These are phyloP conservation scores for Syrmaticus mikado DNA, from an alignment of 2,113 vertebrate species.

Conservation along the genomic window DNA sequence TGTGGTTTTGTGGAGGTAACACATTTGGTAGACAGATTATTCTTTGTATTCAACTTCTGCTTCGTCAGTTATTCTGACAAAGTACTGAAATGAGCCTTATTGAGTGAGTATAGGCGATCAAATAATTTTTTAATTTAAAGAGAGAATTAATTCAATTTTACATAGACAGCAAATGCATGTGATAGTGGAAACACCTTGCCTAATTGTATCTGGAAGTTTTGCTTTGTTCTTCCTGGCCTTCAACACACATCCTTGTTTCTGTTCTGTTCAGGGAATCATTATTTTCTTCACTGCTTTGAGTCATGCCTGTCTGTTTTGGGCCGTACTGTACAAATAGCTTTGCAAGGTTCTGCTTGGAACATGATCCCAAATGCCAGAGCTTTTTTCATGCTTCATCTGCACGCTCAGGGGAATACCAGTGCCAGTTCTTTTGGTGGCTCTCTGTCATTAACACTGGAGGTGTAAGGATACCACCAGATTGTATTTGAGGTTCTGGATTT, in stretches of 20 bases:
- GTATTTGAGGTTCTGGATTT: not conserved
- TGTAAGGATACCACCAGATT: not conserved
- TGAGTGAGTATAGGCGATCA: not conserved
- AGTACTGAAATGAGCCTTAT: not conserved
- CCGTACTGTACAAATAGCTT: not conserved
- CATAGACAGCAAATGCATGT: not conserved
- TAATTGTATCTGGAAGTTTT: not conserved
- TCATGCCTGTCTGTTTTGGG: not conserved
- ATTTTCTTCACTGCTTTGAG: slow-evolving; percentile 4
- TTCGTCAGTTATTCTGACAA: not conserved
- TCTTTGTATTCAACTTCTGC: not conserved
- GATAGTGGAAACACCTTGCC: not conserved
- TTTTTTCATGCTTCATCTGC: rapidly evolving
- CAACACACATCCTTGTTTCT: not conserved
- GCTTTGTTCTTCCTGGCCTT: not conserved
- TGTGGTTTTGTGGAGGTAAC: not conserved
- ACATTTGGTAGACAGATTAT: not conserved
- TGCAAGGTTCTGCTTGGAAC: not conserved
- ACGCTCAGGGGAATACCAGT: not conserved
- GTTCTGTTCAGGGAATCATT: not conserved
- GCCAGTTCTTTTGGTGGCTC: not conserved
- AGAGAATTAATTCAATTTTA: slow-evolving; percentile 16
- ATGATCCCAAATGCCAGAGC: not conserved
- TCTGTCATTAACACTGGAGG: rapidly evolving
- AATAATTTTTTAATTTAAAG: slow-evolving; percentile 19